Evolutionary conservation across 92 coral and sea anemone genomes (phyloP).

Genomic region (Epizoanthus stellaris): DNA sequence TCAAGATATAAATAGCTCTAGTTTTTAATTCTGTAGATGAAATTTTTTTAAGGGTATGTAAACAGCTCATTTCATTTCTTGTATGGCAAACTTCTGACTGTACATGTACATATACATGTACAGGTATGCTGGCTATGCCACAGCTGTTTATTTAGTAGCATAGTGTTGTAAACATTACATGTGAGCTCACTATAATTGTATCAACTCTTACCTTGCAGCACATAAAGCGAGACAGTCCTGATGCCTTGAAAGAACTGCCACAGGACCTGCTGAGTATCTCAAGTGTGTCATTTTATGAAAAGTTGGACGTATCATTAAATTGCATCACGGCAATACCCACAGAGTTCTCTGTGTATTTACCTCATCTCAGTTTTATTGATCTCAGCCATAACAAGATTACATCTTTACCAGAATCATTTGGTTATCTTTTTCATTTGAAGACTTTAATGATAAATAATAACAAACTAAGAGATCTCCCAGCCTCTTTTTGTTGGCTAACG

Average conservation of each 20-base stretch:
- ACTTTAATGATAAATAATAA: conserved; percentile 86
- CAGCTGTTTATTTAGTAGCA: no score
- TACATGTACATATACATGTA: neutral
- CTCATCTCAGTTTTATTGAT: conserved; percentile 87
- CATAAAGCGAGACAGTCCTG: conserved; percentile 63
- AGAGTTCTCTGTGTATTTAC: conserved; percentile 87
- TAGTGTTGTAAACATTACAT: no score
- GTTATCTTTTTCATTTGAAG: conserved; percentile 85
- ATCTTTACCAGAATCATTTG: conserved; percentile 91
- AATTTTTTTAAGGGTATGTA: no score
- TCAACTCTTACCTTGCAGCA: conserved; percentile 55
- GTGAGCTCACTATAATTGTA: neutral
- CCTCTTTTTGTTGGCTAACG: conserved; percentile 75
- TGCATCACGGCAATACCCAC: conserved; percentile 79
- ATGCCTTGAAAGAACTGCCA: conserved; percentile 79
- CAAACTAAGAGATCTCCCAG: conserved; percentile 80
- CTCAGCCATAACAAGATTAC: conserved; percentile 82
- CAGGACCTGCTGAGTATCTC: conserved; percentile 64
- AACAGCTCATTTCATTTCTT: no score
- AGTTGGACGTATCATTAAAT: conserved; percentile 85
- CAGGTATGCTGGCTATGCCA: neutral
- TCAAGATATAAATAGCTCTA: no score
- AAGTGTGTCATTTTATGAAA: conserved; percentile 89
- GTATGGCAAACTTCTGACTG: no score
- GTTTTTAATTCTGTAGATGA: no score